A percentile compares a stretch with the other conserved stretches of the same genome.
phyloP scores from a whole-genome alignment of 2,113 vertebrate genomes.

The Oxyura jamaicensis region DNA sequence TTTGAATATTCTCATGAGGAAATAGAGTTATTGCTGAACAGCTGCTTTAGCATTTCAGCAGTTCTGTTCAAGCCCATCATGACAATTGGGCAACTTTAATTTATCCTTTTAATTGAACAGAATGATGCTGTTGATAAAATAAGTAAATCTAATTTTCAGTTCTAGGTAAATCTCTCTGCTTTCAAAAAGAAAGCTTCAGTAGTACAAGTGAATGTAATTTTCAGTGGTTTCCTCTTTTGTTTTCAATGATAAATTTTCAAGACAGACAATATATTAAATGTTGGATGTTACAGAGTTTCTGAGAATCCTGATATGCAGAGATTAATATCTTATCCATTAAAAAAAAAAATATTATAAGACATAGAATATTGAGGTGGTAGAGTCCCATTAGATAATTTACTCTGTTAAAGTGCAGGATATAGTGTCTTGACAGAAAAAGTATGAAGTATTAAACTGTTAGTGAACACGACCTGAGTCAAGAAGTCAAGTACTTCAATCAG shows the following conservation, averaged over 20 bases:
- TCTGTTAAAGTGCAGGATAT: not conserved
- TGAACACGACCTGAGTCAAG: not conserved
- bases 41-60: not conserved
- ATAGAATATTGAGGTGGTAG: not conserved
- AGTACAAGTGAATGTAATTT: not conserved
- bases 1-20: not conserved
- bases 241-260: not conserved
- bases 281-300: slow-evolving; percentile 13
- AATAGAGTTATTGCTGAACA: not conserved
- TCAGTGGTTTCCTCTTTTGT: slow-evolving; percentile 10
- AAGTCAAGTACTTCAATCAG: not conserved
- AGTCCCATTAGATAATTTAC: not conserved
- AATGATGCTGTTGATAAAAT: not conserved
- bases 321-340: slow-evolving; percentile 13
- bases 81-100: not conserved
- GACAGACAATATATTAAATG: slow-evolving; percentile 7
- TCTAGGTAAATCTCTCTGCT: not conserved
- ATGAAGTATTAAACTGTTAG: not conserved
- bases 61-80: not conserved
- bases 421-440: not conserved
- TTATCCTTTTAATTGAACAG: not conserved
- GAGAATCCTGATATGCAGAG: not conserved
- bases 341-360: not conserved
- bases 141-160: not conserved
- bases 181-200: not conserved